phyloP scores from a whole-genome alignment of 2,888 invertebrate genomes.

The Glaucopsyche alexis region DNA sequence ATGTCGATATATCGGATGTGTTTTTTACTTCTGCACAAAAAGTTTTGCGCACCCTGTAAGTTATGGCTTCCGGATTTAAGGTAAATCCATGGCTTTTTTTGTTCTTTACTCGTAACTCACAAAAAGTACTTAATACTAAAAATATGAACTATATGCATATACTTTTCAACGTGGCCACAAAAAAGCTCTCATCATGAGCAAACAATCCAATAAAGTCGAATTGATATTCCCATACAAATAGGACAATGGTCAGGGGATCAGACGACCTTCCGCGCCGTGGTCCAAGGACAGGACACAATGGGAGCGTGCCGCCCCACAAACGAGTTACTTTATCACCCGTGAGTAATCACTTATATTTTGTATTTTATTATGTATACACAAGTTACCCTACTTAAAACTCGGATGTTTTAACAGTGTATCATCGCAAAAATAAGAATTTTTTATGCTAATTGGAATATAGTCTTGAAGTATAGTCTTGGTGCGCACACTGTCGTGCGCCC shows the following conservation, averaged over 20 bases:
- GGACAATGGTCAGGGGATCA: conserved; percentile 46
- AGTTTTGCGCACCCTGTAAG: conserved; percentile 58
- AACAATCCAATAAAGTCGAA: background rate
- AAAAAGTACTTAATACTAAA: background rate
- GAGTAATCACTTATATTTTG: conserved; percentile 3
- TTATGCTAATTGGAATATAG: too few species aligned
- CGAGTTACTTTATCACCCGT: conserved; percentile 44
- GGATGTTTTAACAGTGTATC: background rate
- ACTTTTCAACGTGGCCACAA: background rate
- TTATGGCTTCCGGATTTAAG: conserved; percentile 55
- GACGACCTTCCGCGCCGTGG: conserved; percentile 55
- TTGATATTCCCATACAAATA: background rate
- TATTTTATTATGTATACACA: conserved; percentile 3
- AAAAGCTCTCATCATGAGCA: background rate
- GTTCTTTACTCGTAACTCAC: background rate
- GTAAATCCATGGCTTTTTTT: background rate
- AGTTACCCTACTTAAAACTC: background rate
- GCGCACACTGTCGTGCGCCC: conserved; percentile 39
- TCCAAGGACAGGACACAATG: conserved; percentile 66
- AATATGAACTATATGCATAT: background rate
- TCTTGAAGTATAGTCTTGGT: too few species aligned
- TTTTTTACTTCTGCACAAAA: conserved; percentile 51
- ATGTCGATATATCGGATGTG: conserved; percentile 57
- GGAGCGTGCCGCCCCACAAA: conserved; percentile 52
- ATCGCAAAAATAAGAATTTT: too few species aligned